Conservation (phyloP, 2,888 invertebrate species). For the Empis livida region DNA sequence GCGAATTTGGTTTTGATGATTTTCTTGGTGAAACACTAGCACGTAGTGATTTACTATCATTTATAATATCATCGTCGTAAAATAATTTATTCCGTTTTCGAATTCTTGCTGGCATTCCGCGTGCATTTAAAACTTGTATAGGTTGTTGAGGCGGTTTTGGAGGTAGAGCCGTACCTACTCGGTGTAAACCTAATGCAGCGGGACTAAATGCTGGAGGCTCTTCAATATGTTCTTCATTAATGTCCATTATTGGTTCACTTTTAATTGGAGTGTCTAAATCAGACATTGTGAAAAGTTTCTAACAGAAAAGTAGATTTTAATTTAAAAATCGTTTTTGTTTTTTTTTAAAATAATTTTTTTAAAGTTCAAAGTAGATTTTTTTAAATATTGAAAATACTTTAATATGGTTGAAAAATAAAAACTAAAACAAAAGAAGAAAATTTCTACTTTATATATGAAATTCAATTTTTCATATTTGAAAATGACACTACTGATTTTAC, state of each 20-base stretch:
- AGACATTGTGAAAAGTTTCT: not conserved
- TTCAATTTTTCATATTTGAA: too few relatives aligned
- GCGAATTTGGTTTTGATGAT: conserved; percentile 36
- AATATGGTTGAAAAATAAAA: too few relatives aligned
- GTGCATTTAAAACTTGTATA: conserved; percentile 67
- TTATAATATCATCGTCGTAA: conserved; percentile 79
- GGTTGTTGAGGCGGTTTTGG: conserved; percentile 57
- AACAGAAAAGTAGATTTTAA: too few relatives aligned
- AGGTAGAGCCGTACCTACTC: conserved; percentile 64
- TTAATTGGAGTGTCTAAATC: conserved; percentile 2
- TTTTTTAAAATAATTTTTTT: too few relatives aligned
- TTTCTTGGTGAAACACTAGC: conserved; percentile 35
- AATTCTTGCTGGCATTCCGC: conserved; percentile 83
- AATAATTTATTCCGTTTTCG: conserved; percentile 80
- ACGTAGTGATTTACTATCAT: conserved; percentile 64
- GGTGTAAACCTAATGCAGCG: conserved; percentile 65
- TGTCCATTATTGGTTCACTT: conserved; percentile 1
- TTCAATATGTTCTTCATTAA: conserved; percentile 47
- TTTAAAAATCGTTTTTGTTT: too few relatives aligned
- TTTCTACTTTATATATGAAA: too few relatives aligned
- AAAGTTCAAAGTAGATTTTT: too few relatives aligned
- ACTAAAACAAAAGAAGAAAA: too few relatives aligned
- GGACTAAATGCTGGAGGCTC: conserved; percentile 62
- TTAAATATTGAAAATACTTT: too few relatives aligned
- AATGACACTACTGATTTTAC: too few relatives aligned